Conservation (phyloP, 2,888 invertebrate genomes). For the Heliconius charithonia region DNA sequence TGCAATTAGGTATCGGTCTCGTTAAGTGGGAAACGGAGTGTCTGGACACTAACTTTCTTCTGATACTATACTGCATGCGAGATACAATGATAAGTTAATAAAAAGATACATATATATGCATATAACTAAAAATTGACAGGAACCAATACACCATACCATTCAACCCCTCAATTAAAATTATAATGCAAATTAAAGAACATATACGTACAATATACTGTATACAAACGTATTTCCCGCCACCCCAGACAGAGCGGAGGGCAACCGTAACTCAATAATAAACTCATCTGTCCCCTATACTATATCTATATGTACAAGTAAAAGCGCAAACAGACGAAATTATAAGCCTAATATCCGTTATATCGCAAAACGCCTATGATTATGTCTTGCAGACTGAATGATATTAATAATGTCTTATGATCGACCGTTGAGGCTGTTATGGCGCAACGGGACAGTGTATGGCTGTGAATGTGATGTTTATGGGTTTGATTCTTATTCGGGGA, state of each 20-base stretch:
- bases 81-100: not conserved
- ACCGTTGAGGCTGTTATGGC: not conserved
- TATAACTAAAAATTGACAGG: not conserved
- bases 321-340: conserved; percentile 45
- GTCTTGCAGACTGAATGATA: conserved; percentile 35
- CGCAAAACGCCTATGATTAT: conserved; percentile 45
- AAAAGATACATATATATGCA: too few species aligned
- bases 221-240: conserved; percentile 7
- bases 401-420: conserved; percentile 33
- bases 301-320: conserved; percentile 34
- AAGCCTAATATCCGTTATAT: conserved; percentile 45
- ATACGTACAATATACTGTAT: not conserved
- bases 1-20: not conserved
- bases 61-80: not conserved
- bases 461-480: not conserved
- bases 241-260: conserved; percentile 23
- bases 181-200: conserved; percentile 13
- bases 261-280: conserved; percentile 27
- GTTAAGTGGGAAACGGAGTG: not conserved
- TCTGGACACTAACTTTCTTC: not conserved
- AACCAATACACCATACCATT: not conserved
- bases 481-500: not conserved
- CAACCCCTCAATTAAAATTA: not conserved
- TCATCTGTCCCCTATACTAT: conserved; percentile 28
- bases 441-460: not conserved